Conservation (phyloP, 2,113 vertebrate genomes). For the Siniperca chuatsi region DNA sequence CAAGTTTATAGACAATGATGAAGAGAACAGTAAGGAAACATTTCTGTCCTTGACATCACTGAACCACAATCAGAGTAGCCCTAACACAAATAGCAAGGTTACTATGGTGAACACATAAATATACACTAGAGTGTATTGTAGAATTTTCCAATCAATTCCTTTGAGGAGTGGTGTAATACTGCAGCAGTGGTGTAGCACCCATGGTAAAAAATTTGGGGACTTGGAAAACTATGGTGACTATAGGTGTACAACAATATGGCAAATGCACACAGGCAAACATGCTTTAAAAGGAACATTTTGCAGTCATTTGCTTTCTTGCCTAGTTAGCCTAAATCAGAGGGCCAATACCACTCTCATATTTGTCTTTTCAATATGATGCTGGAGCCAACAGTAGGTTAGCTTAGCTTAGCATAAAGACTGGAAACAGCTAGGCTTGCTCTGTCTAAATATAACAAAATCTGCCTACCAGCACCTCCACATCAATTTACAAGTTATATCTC, state of each 20-base stretch:
- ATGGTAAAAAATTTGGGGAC: neutral
- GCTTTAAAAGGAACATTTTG: neutral
- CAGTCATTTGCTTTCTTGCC: neutral
- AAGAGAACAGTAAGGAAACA: conserved; percentile 53
- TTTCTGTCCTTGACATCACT: conserved; percentile 55
- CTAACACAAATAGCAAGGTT: conserved; percentile 46
- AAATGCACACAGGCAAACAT: neutral
- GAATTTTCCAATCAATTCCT: conserved; percentile 17
- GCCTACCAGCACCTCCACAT: neutral
- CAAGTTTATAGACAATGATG: conserved; percentile 54
- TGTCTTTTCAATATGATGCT: no score
- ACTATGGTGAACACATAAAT: conserved; percentile 54
- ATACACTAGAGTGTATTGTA: conserved; percentile 19
- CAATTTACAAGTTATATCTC: neutral
- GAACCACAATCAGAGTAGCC: conserved; percentile 32
- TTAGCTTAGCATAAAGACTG: neutral
- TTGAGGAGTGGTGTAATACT: conserved; percentile 10
- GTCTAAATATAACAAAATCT: neutral
- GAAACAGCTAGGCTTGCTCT: neutral
- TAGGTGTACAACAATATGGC: neutral
- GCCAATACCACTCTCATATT: neutral
- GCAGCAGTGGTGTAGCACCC: neutral
- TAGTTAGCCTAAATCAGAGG: neutral
- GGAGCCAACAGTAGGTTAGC: no score
- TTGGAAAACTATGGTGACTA: neutral